Conservation (phyloP, 2,113 vertebrate species). For the Alouatta palliata region DNA sequence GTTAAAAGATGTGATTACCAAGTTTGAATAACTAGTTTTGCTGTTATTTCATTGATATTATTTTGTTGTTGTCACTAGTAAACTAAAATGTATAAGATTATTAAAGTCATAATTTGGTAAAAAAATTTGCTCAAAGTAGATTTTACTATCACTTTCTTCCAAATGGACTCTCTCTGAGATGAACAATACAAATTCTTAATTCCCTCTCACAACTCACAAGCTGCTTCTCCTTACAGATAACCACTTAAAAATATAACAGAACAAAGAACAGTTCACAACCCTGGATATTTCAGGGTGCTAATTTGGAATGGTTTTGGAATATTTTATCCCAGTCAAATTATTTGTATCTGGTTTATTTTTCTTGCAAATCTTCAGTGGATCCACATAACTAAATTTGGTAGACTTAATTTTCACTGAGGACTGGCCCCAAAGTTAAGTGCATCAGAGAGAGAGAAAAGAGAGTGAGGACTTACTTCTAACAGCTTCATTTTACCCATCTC, state of each 20-base stretch:
- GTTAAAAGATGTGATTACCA: background rate
- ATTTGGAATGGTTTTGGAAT: background rate
- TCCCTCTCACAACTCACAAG: background rate
- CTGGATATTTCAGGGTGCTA: background rate
- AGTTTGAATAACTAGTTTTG: background rate
- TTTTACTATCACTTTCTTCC: background rate
- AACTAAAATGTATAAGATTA: background rate
- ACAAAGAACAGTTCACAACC: background rate
- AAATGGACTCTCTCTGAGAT: background rate
- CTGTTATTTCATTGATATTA: background rate
- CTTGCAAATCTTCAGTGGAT: background rate
- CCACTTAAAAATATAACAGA: background rate
- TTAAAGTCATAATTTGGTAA: background rate
- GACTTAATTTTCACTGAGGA: background rate
- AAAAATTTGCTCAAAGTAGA: background rate
- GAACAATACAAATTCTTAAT: background rate
- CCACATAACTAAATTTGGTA: background rate
- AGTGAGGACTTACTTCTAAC: slow-evolving; percentile 9
- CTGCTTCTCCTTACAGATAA: background rate
- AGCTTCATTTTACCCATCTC: background rate
- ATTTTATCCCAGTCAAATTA: background rate
- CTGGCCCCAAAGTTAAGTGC: background rate
- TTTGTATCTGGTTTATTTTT: background rate
- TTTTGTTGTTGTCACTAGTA: background rate
- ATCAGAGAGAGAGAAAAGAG: background rate